Conservation (phyloP, 2,797 vertebrate genomes). For the Distichodus sexfasciatus region DNA sequence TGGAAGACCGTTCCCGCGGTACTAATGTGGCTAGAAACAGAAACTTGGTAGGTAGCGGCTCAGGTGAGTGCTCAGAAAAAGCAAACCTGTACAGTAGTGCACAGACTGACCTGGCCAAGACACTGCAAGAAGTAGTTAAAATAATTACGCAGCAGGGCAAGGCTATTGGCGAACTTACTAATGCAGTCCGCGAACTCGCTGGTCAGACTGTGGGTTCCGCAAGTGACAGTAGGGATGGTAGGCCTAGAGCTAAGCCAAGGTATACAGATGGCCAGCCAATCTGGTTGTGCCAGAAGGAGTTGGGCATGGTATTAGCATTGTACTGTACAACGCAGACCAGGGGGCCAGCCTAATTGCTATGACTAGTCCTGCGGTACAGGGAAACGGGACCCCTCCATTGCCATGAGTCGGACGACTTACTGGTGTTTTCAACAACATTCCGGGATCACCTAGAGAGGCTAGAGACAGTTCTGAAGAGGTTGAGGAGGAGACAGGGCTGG, state of each 20-base stretch:
- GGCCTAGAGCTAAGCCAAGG: neutral
- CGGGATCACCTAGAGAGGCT: neutral
- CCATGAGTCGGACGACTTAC: neutral
- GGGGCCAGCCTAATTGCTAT: neutral
- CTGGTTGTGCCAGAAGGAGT: neutral
- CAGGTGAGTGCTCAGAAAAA: neutral
- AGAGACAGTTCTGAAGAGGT: neutral
- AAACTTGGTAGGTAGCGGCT: neutral
- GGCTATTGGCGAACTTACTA: neutral
- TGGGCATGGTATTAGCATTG: neutral
- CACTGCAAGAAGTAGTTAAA: neutral
- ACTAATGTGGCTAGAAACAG: neutral
- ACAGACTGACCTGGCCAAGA: neutral
- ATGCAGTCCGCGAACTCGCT: neutral
- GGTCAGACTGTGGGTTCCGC: neutral
- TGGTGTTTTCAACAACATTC: neutral
- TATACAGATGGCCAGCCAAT: slow-evolving; percentile 4
- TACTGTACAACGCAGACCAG: neutral
- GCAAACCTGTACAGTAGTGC: neutral
- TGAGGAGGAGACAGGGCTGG: too few relatives aligned
- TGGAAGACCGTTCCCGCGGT: neutral
- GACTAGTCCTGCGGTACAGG: neutral
- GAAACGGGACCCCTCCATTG: neutral
- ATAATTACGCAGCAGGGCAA: neutral
- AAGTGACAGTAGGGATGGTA: neutral